These are phyloP conservation scores for Calyptommatus sinebrachiatus DNA, from an alignment of 2,113 vertebrate species.

Conservation along the genomic window DNA sequence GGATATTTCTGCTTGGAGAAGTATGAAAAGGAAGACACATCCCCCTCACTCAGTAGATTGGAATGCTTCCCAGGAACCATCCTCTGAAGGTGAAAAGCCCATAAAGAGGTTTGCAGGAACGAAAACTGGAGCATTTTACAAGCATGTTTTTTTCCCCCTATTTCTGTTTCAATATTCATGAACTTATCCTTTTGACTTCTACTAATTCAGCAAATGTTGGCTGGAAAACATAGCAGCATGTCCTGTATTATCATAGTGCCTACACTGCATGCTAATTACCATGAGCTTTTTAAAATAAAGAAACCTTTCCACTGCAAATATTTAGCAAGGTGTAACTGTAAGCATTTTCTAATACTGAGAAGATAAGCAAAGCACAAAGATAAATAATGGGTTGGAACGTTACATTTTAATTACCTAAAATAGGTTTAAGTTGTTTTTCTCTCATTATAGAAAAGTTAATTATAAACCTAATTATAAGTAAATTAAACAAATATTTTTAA, in stretches of 20 bases:
- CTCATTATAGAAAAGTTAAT: slow-evolving; percentile 40
- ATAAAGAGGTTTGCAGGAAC: too few species aligned
- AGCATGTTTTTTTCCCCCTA: neutral
- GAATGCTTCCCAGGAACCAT: too few species aligned
- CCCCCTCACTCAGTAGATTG: too few species aligned
- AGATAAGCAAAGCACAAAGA: slow-evolving; percentile 59
- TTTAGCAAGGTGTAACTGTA: slow-evolving; percentile 44
- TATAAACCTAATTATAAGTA: slow-evolving; percentile 47
- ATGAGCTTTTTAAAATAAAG: slow-evolving; percentile 46
- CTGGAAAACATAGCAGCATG: slow-evolving; percentile 33
- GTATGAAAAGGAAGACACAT: too few species aligned
- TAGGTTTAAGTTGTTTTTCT: slow-evolving; percentile 57
- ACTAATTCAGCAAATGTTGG: slow-evolving; percentile 39
- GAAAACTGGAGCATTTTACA: too few species aligned
- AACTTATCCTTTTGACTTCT: slow-evolving; percentile 38
- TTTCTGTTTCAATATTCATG: neutral
- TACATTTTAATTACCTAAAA: slow-evolving; percentile 64
- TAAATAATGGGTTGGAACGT: slow-evolving; percentile 59
- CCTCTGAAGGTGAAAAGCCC: too few species aligned
- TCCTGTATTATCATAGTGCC: slow-evolving; percentile 39
- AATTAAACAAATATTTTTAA: slow-evolving; percentile 18
- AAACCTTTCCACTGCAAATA: slow-evolving; percentile 50
- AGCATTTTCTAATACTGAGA: slow-evolving; percentile 65
- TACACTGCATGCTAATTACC: slow-evolving; percentile 52
- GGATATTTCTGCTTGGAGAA: too few species aligned